These are phyloP conservation scores for Aradophagus sp. DNA, from an alignment of 1,140 invertebrate genomes.

Conservation along the genomic window DNA sequence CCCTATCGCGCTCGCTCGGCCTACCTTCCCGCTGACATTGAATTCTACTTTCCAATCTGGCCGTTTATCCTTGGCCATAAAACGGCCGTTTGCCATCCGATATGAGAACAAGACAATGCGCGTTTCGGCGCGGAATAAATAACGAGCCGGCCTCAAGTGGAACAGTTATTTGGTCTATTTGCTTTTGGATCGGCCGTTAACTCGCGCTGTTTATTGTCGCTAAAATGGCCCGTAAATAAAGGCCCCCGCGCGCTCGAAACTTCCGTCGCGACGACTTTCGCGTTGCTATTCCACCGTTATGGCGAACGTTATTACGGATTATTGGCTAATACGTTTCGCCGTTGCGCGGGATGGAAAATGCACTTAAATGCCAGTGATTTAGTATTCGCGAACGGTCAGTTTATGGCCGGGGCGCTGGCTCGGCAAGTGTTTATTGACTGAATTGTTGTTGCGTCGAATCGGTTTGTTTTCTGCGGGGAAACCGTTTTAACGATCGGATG, in stretches of 20 bases:
- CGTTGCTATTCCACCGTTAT: slow-evolving; percentile 14
- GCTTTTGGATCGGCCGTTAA: slow-evolving; percentile 32
- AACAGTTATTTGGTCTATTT: slow-evolving; percentile 32
- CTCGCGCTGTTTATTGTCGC: slow-evolving; percentile 23
- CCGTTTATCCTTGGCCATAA: slow-evolving; percentile 44
- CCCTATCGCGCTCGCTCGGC: slow-evolving; percentile 52
- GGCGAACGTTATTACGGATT: slow-evolving; percentile 14
- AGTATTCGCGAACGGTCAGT: slow-evolving; percentile 9
- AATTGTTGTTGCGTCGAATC: slow-evolving; percentile 5
- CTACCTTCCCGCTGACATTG: slow-evolving; percentile 57
- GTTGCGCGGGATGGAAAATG: slow-evolving; percentile 1
- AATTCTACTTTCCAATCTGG: slow-evolving; percentile 64
- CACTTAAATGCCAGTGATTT: not conserved
- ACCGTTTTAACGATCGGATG: too few relatives aligned
- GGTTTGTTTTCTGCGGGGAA: slow-evolving; percentile 1
- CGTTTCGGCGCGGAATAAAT: slow-evolving; percentile 16
- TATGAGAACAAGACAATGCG: slow-evolving; percentile 42
- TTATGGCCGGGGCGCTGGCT: not conserved
- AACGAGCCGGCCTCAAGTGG: slow-evolving; percentile 22
- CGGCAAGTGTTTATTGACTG: slow-evolving; percentile 6
- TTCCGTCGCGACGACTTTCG: slow-evolving; percentile 31
- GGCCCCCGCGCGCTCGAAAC: slow-evolving; percentile 8
- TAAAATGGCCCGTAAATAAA: slow-evolving; percentile 13
- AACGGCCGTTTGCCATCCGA: slow-evolving; percentile 25
- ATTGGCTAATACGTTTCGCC: slow-evolving; percentile 24